These are phyloP conservation scores for Blastobasis adustella DNA, from an alignment of 2,888 invertebrate genomes.

Conservation along the genomic window DNA sequence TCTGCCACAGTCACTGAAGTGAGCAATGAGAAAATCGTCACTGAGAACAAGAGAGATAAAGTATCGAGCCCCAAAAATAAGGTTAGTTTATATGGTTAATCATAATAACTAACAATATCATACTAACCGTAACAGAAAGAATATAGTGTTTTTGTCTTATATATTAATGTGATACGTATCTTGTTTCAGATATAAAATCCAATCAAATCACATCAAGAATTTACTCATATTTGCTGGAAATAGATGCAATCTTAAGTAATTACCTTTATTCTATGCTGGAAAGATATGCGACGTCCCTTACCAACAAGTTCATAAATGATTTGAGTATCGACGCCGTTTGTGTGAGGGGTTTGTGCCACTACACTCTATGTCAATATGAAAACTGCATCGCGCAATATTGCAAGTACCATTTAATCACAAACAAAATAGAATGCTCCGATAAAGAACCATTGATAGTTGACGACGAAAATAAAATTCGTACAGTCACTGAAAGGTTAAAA, in stretches of 20 bases:
- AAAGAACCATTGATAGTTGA: conserved; percentile 6
- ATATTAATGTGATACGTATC: not conserved
- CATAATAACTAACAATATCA: not conserved
- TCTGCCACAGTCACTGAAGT: conserved; percentile 43
- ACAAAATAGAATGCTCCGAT: conserved; percentile 28
- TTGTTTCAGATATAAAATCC: conserved; percentile 24
- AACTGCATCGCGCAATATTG: conserved; percentile 33
- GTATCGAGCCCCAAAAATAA: conserved; percentile 18
- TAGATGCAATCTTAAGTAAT: conserved; percentile 23
- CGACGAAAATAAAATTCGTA: conserved; percentile 16
- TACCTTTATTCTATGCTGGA: conserved; percentile 31
- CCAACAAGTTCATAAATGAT: conserved; percentile 34
- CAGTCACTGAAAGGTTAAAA: conserved; percentile 5
- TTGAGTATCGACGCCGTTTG: conserved; percentile 38
- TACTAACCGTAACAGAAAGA: no score
- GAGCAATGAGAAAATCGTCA: not conserved
- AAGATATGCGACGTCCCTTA: conserved; percentile 33
- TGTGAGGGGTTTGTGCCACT: conserved; percentile 39
- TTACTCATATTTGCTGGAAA: conserved; percentile 15
- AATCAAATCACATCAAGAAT: conserved; percentile 8
- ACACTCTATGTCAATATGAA: conserved; percentile 27
- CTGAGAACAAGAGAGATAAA: conserved; percentile 10
- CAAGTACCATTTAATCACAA: conserved; percentile 36
- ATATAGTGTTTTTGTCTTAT: no score
- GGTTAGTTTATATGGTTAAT: conserved; percentile 19